Percentiles rank a stretch among this genome's conserved stretches.
phyloP scores from a whole-genome alignment of 2,797 vertebrate genomes.

The Brachyrhaphis roseni region DNA sequence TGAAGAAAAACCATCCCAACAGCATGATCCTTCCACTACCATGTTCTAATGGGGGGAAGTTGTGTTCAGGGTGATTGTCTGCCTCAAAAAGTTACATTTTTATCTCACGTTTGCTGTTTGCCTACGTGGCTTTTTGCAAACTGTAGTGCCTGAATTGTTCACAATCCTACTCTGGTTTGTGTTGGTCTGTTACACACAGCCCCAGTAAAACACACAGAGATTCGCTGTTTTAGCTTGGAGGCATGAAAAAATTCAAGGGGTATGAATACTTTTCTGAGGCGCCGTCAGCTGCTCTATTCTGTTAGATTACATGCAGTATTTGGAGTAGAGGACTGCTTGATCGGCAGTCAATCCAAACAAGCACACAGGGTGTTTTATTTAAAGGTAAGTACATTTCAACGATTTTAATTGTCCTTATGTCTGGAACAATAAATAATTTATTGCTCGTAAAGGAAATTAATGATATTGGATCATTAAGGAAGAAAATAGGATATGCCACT shows the following conservation, averaged over 20 bases:
- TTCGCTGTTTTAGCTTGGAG: background rate
- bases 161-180: background rate
- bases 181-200: background rate
- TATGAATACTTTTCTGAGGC: background rate
- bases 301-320: conserved; percentile 30
- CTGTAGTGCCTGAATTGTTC: background rate
- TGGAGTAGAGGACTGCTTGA: conserved; percentile 32
- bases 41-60: background rate
- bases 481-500: background rate
- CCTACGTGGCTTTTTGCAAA: background rate
- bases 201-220: background rate
- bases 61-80: background rate
- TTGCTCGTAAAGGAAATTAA: background rate
- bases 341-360: conserved; percentile 7
- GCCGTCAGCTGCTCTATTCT: conserved; percentile 23
- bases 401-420: background rate
- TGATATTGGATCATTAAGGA: background rate
- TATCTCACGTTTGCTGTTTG: background rate
- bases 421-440: background rate
- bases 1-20: background rate
- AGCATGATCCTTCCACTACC: background rate
- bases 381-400: conserved; percentile 10
- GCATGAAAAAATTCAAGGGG: background rate
- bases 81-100: background rate
- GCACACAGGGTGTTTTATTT: conserved; percentile 4